Evolutionary conservation across 1,140 invertebrate genomes (phyloP).

Genomic region (Mylabris phalerata): DNA sequence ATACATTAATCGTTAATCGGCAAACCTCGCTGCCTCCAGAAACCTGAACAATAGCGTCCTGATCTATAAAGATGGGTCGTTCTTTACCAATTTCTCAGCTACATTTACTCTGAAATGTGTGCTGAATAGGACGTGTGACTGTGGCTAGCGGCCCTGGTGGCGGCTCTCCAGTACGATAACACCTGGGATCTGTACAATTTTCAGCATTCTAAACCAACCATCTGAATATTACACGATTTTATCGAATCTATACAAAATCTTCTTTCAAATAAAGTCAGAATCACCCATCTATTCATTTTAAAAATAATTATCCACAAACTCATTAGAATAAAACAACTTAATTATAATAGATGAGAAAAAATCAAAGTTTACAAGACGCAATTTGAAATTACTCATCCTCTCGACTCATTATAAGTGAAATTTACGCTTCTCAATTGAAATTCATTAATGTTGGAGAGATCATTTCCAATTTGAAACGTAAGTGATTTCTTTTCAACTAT

Average conservation of each 20-base stretch:
- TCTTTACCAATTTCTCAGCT: conserved; percentile 43
- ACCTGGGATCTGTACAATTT: conserved; percentile 22
- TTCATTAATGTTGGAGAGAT: too few relatives aligned
- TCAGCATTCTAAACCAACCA: conserved; percentile 11
- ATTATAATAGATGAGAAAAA: too few relatives aligned
- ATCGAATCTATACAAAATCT: conserved; percentile 8
- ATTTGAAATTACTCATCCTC: too few relatives aligned
- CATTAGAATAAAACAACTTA: too few relatives aligned
- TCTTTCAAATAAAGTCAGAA: neutral
- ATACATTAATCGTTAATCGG: conserved; percentile 43
- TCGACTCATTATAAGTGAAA: too few relatives aligned
- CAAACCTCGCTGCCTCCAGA: conserved; percentile 24
- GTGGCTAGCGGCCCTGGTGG: conserved; percentile 19
- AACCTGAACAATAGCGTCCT: conserved; percentile 35
- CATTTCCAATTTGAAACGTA: too few relatives aligned
- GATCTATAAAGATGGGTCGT: conserved; percentile 42
- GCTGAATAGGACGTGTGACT: conserved; percentile 28
- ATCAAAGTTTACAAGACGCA: too few relatives aligned
- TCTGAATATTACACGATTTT: conserved; percentile 14
- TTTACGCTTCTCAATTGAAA: too few relatives aligned
- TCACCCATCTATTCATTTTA: too few relatives aligned
- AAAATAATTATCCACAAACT: too few relatives aligned
- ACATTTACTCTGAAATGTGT: conserved; percentile 42
- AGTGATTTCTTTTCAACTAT: too few relatives aligned
- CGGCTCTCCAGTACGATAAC: conserved; percentile 27